These are phyloP conservation scores for Lasioglossum figueresi DNA, from an alignment of 2,888 invertebrate species.

Conservation along the genomic window DNA sequence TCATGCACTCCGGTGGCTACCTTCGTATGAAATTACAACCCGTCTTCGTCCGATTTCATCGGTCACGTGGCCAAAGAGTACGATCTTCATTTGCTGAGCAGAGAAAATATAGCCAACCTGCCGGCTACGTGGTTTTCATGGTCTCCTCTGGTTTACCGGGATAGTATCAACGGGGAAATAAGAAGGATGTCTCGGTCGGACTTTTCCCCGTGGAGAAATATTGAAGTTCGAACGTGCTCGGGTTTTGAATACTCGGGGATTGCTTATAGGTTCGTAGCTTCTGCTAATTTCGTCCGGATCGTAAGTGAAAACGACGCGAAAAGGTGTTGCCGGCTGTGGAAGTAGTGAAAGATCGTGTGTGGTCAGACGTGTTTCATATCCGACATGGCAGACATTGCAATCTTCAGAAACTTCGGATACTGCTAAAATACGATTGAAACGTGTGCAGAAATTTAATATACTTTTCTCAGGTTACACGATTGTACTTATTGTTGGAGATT, in stretches of 20 bases:
- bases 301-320: background rate
- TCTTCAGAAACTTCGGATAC: background rate
- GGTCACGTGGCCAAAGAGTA: constrained; percentile 31
- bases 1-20: constrained; percentile 1
- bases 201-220: constrained; percentile 17
- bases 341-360: background rate
- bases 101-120: constrained; percentile 31
- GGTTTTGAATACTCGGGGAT: constrained; percentile 6
- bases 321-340: background rate
- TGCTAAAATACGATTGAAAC: background rate
- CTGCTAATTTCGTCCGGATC: background rate
- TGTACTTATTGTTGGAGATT: background rate
- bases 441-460: background rate
- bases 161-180: constrained; percentile 21
- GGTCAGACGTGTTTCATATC: background rate
- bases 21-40: background rate
- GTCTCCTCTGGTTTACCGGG: background rate
- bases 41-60: constrained; percentile 18
- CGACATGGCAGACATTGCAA: background rate
- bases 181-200: constrained; percentile 10
- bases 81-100: background rate
- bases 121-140: constrained; percentile 21
- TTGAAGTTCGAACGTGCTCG: constrained; percentile 18
- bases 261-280: background rate
- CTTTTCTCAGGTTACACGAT: background rate